phyloP scores from a whole-genome alignment of 2,797 vertebrate genomes.

The Falco naumanni region DNA sequence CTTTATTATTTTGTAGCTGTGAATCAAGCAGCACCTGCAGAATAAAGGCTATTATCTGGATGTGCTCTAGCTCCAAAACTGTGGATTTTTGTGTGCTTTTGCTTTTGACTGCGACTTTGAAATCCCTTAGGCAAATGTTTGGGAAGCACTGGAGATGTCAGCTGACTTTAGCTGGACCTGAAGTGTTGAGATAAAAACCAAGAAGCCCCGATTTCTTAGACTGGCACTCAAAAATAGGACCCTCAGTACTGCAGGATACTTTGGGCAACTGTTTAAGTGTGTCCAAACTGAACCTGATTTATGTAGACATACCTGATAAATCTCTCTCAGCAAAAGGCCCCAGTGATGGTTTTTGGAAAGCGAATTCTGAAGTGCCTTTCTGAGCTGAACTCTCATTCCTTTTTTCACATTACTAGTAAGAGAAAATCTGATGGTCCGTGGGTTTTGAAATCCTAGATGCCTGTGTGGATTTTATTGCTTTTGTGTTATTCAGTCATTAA shows the following conservation, averaged over 20 bases:
- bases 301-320: neutral
- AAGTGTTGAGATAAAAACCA: neutral
- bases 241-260: neutral
- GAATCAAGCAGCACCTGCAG: neutral
- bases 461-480: neutral
- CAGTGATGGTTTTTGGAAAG: neutral
- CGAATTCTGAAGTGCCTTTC: neutral
- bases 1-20: neutral
- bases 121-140: neutral
- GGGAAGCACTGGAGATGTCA: neutral
- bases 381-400: neutral
- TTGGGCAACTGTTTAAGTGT: neutral
- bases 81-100: neutral
- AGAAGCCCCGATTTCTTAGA: neutral
- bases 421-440: neutral
- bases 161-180: neutral
- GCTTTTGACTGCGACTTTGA: neutral
- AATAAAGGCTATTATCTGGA: neutral
- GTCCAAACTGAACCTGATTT: neutral
- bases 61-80: neutral
- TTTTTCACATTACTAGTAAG: neutral
- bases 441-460: neutral
- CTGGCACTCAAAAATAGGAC: neutral
- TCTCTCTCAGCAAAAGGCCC: neutral
- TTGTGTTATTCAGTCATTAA: neutral